These are phyloP conservation scores for Lineus longissimus DNA, from an alignment of 1,140 invertebrate species.

Conservation along the genomic window DNA sequence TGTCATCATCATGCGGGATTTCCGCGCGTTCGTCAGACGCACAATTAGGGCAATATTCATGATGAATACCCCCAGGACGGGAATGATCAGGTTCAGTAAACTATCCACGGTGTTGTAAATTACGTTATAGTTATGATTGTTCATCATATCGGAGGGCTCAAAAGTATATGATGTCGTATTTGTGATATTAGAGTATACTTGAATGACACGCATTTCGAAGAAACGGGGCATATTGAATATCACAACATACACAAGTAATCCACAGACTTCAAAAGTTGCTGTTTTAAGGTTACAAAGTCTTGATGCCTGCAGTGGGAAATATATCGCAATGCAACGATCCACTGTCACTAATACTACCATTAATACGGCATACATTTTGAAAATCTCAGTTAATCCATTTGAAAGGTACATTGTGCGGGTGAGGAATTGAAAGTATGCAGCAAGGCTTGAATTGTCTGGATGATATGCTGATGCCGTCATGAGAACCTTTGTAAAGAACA, in stretches of 20 bases:
- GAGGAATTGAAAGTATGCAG: background rate
- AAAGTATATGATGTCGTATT: background rate
- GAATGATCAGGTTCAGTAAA: background rate
- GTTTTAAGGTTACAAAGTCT: background rate
- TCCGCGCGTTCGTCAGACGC: background rate
- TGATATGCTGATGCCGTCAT: background rate
- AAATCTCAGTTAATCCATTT: background rate
- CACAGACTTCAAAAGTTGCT: background rate
- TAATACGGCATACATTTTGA: background rate
- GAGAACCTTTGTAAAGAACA: background rate
- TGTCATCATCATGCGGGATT: background rate
- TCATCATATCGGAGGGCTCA: background rate
- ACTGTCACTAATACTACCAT: background rate
- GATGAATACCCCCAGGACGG: background rate
- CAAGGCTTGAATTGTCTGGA: background rate
- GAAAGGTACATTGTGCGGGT: background rate
- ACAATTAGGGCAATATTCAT: background rate
- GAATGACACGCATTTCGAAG: background rate
- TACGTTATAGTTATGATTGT: conserved; percentile 1
- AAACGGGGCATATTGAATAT: background rate
- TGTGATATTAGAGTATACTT: background rate
- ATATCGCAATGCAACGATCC: conserved; percentile 5
- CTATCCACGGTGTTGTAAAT: background rate
- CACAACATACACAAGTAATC: background rate
- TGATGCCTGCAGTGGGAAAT: background rate